phyloP scores from a whole-genome alignment of 1,140 invertebrate genomes.

The Hyles vespertilio region DNA sequence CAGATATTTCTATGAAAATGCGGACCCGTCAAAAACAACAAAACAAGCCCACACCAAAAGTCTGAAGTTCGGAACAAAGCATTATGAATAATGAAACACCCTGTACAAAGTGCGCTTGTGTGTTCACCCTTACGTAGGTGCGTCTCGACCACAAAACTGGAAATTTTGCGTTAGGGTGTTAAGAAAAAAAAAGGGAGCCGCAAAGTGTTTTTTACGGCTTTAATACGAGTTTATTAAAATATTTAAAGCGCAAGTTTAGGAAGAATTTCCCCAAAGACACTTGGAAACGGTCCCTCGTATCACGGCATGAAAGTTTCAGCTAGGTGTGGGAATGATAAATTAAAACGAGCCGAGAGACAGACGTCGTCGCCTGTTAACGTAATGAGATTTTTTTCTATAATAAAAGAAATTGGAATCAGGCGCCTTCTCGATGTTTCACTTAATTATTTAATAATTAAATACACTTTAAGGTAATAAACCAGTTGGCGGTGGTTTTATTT shows the following conservation, averaged over 20 bases:
- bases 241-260: slow-evolving; percentile 71
- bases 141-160: slow-evolving; percentile 38
- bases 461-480: too few species aligned
- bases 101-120: slow-evolving; percentile 39
- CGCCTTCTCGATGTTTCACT: background rate
- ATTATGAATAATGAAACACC: slow-evolving; percentile 68
- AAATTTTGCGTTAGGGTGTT: slow-evolving; percentile 48
- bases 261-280: slow-evolving; percentile 69
- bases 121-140: slow-evolving; percentile 17
- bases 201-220: slow-evolving; percentile 72
- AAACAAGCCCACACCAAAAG: slow-evolving; percentile 48
- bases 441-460: too few species aligned
- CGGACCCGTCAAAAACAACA: slow-evolving; percentile 52
- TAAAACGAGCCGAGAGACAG: slow-evolving; percentile 49
- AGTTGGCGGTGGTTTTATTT: too few species aligned
- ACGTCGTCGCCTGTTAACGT: slow-evolving; percentile 38
- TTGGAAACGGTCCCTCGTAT: slow-evolving; percentile 47
- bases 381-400: slow-evolving; percentile 37
- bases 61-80: slow-evolving; percentile 58
- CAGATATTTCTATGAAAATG: slow-evolving; percentile 15
- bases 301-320: slow-evolving; percentile 52
- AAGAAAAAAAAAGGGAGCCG: slow-evolving; percentile 51
- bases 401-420: background rate
- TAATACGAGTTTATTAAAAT: slow-evolving; percentile 74
- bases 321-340: slow-evolving; percentile 63